Evolutionary conservation across 2,113 vertebrate species (phyloP).

Genomic region (Rhea pennata): DNA sequence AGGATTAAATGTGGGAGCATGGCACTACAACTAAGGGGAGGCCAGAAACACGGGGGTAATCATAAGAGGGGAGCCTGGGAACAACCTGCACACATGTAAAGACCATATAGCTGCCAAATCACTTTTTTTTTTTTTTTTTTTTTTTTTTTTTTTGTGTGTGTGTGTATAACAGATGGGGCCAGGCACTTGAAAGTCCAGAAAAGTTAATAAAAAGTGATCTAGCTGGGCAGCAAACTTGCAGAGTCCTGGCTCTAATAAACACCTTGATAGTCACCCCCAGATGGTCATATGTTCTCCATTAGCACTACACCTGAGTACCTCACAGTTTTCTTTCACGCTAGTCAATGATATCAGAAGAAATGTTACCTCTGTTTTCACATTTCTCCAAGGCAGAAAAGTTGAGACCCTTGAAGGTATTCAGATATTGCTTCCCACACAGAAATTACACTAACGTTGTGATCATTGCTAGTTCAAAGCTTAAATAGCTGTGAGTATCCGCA

Average conservation of each 20-base stretch:
- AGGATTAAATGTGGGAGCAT: background rate
- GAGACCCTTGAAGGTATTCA: background rate
- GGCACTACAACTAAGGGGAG: background rate
- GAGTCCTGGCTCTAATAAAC: background rate
- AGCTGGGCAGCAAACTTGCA: background rate
- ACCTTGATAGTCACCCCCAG: background rate
- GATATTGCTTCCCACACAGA: background rate
- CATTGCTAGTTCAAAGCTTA: background rate
- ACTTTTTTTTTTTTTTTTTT: too few species aligned
- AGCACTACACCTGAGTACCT: background rate
- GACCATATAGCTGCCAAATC: background rate
- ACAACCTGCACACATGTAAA: background rate
- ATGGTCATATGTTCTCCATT: background rate
- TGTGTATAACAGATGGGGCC: background rate
- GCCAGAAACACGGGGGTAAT: background rate
- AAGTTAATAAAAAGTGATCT: background rate
- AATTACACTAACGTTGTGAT: background rate
- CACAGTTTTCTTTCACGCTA: background rate
- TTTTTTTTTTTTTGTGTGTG: too few species aligned
- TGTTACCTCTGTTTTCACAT: background rate
- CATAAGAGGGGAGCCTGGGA: background rate
- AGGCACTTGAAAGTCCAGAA: background rate
- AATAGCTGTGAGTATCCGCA: background rate
- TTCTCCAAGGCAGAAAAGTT: background rate
- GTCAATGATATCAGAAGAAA: background rate